These are phyloP conservation scores for Varanus komodoensis DNA, from an alignment of 2,113 vertebrate species.

Conservation along the genomic window DNA sequence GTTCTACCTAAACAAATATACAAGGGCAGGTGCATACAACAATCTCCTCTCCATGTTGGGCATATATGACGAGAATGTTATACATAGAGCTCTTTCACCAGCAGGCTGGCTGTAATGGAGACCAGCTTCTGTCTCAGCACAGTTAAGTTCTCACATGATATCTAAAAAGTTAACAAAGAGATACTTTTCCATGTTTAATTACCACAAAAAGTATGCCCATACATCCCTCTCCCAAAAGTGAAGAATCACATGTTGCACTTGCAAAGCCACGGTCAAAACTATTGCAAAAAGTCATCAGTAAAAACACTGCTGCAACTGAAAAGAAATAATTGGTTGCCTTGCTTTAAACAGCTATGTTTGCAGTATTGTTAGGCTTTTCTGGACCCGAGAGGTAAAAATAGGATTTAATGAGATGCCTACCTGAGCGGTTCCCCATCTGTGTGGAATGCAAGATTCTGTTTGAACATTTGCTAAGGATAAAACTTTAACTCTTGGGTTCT, in stretches of 20 bases:
- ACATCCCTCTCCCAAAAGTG: not conserved
- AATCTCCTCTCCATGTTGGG: not conserved
- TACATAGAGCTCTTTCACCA: not conserved
- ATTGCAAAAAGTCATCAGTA: not conserved
- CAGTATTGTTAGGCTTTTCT: conserved; percentile 49
- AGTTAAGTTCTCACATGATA: not conserved
- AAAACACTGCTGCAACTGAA: conserved; percentile 50
- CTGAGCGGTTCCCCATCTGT: conserved; percentile 26
- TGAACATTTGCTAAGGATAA: conserved; percentile 7
- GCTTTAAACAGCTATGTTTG: conserved; percentile 44
- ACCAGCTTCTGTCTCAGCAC: not conserved
- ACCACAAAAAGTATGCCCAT: not conserved
- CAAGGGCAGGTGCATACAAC: no score
- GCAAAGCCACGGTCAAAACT: conserved; percentile 11
- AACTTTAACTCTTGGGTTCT: conserved; percentile 27
- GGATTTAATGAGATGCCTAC: conserved; percentile 46
- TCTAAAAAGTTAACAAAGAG: no score
- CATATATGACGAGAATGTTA: no score
- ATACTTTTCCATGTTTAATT: not conserved
- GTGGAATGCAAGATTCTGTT: conserved; percentile 50
- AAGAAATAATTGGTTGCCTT: conserved; percentile 38
- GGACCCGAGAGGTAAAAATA: conserved; percentile 12
- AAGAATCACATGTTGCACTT: not conserved
- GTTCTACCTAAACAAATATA: no score
- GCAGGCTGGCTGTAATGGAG: not conserved